A percentile compares a stretch with the other conserved stretches of the same genome.
Conservation (phyloP, 2,113 vertebrate genomes). For the Nasalis larvatus region DNA sequence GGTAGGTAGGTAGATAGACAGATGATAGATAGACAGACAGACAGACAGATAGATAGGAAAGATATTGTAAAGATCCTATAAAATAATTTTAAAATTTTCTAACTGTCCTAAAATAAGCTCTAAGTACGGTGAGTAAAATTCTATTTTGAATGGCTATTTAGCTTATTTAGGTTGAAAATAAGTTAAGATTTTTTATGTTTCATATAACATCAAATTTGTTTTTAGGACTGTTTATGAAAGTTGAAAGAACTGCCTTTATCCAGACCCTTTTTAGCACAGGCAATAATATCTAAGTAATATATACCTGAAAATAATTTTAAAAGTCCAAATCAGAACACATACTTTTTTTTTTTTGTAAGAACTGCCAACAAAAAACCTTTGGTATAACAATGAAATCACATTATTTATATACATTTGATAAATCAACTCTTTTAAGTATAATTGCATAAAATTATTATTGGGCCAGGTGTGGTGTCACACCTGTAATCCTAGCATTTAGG, state of each 20-base stretch:
- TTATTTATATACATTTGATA: neutral
- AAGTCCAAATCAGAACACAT: neutral
- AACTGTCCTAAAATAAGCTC: neutral
- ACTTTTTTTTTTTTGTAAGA: neutral
- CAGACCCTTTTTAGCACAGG: neutral
- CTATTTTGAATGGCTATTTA: neutral
- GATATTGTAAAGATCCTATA: neutral
- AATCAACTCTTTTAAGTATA: neutral
- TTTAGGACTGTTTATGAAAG: neutral
- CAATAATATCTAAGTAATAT: neutral
- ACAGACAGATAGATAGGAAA: neutral
- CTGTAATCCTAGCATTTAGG: too few species aligned
- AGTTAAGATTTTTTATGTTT: neutral
- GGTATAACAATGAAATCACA: neutral
- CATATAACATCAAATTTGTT: neutral
- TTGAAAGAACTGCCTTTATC: neutral
- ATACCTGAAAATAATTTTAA: neutral
- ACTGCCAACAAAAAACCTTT: neutral
- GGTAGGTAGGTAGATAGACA: neutral
- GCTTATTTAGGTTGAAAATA: slow-evolving; percentile 4
- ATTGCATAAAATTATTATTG: neutral
- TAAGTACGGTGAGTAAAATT: neutral
- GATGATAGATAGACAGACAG: neutral
- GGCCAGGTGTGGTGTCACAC: too few species aligned
- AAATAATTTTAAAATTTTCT: neutral